A percentile compares a stretch with the other conserved stretches of the same genome.
These are phyloP conservation scores for Marasmarcha lunaedactyla DNA, from an alignment of 2,888 invertebrate genomes.

Conservation along the genomic window DNA sequence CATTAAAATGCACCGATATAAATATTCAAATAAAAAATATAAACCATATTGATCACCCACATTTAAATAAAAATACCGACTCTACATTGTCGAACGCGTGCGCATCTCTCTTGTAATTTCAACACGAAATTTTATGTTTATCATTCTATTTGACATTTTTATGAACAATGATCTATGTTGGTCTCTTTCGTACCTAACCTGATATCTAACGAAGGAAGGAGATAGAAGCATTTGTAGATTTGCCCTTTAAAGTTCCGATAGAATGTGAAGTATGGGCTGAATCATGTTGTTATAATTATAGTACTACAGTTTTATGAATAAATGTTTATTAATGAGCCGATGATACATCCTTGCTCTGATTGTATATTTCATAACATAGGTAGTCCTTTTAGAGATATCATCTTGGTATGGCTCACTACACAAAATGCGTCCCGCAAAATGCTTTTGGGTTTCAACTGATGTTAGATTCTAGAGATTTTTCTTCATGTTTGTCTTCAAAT, in stretches of 20 bases:
- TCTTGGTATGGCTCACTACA: too few species aligned
- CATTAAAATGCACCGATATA: slow-evolving; percentile 21
- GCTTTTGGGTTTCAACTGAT: too few species aligned
- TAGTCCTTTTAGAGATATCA: too few species aligned
- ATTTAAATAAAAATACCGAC: slow-evolving; percentile 53
- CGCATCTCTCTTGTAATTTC: slow-evolving; percentile 40
- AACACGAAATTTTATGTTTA: slow-evolving; percentile 63
- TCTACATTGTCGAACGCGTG: slow-evolving; percentile 41
- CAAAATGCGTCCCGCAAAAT: too few species aligned
- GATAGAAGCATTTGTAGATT: slow-evolving; percentile 38
- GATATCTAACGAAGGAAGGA: slow-evolving; percentile 27
- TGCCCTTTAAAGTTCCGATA: slow-evolving; percentile 36
- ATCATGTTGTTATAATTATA: slow-evolving; percentile 50
- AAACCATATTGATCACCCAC: slow-evolving; percentile 25
- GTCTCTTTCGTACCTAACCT: slow-evolving; percentile 31
- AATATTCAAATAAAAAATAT: slow-evolving; percentile 11
- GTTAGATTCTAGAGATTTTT: too few species aligned
- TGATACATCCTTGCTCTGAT: slow-evolving; percentile 9
- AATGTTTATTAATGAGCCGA: slow-evolving; percentile 21
- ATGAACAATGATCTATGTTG: slow-evolving; percentile 46
- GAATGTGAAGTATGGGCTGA: slow-evolving; percentile 52
- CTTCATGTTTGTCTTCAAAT: too few species aligned
- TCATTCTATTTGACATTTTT: slow-evolving; percentile 67
- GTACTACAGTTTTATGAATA: slow-evolving; percentile 30
- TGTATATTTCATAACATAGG: slow-evolving; percentile 2